Conservation (phyloP, 2,113 vertebrate species). For the Toxotes chatareus region DNA sequence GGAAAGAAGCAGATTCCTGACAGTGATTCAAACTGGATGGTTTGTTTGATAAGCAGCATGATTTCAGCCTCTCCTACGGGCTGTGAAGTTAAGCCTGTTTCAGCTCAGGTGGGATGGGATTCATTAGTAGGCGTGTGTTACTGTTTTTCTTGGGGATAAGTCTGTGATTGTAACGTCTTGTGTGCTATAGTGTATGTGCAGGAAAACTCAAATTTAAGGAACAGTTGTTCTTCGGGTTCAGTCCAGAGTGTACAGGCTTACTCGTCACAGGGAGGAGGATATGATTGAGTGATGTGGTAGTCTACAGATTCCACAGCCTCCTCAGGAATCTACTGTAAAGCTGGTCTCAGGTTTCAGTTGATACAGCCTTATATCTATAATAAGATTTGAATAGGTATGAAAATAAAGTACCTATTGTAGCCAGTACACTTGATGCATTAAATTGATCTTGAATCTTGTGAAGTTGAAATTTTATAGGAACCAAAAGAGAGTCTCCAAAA, state of each 20-base stretch:
- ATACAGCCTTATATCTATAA: not conserved
- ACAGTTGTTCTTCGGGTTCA: not conserved
- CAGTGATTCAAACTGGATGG: not conserved
- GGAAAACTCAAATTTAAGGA: not conserved
- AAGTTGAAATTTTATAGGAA: not conserved
- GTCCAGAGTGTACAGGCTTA: not conserved
- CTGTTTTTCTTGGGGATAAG: not conserved
- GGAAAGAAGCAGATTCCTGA: constrained; percentile 26
- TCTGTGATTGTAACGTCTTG: constrained; percentile 8
- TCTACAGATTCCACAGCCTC: constrained; percentile 6
- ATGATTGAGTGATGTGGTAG: constrained; percentile 10
- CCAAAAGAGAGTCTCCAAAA: not conserved
- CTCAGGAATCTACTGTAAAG: constrained; percentile 32
- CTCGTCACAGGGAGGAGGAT: not conserved
- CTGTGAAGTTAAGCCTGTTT: constrained; percentile 9
- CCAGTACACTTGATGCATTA: not conserved
- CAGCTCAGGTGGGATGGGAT: not conserved
- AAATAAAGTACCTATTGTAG: not conserved
- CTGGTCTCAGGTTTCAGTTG: not conserved
- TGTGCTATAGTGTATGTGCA: not conserved
- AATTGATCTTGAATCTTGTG: not conserved
- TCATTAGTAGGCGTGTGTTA: not conserved
- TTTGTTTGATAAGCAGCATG: constrained; percentile 19
- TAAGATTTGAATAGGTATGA: not conserved
- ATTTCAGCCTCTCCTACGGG: constrained; percentile 17